These are phyloP conservation scores for Sakesphorus luctuosus DNA, from an alignment of 2,113 vertebrate genomes.

Conservation along the genomic window DNA sequence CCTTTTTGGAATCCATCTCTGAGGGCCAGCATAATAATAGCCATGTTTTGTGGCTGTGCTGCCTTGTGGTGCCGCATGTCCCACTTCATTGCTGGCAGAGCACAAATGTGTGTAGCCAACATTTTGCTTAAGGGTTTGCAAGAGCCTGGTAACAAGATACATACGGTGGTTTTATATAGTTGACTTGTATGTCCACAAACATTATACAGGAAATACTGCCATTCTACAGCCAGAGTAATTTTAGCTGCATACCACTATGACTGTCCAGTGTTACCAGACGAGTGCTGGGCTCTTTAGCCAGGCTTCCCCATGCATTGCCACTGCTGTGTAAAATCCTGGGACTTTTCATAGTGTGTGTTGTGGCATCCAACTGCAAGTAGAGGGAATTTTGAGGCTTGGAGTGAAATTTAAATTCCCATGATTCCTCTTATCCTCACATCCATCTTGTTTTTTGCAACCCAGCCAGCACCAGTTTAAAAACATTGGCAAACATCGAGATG, in stretches of 20 bases:
- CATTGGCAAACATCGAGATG: background rate
- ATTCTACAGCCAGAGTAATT: background rate
- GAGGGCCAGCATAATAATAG: background rate
- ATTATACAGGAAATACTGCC: background rate
- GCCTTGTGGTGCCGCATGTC: background rate
- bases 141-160: background rate
- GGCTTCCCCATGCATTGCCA: background rate
- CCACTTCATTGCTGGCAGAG: background rate
- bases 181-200: background rate
- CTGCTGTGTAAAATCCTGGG: background rate
- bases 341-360: background rate
- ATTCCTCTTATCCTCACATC: conserved; percentile 29
- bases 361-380: background rate
- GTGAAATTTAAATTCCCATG: conserved; percentile 28
- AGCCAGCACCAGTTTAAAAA: conserved; percentile 40
- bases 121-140: background rate
- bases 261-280: background rate
- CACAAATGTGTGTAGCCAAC: background rate
- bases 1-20: background rate
- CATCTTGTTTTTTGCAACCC: background rate
- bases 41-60: background rate
- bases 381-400: conserved; percentile 42
- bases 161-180: background rate
- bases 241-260: background rate
- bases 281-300: background rate